Evolutionary conservation across 1,140 invertebrate genomes (phyloP).

Genomic region (Nautilus pompilius): DNA sequence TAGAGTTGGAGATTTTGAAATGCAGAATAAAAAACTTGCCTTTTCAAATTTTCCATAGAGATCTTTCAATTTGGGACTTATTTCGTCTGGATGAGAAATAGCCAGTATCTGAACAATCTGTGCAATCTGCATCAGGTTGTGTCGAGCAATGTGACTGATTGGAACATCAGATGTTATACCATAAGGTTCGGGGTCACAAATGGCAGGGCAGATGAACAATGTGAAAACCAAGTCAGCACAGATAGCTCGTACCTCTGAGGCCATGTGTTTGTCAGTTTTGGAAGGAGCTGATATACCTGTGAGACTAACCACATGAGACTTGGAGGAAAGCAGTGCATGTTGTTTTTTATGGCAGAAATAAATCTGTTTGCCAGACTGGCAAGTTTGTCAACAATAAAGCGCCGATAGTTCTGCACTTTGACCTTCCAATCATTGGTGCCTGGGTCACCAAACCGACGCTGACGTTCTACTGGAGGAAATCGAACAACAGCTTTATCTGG

Average conservation of each 20-base stretch:
- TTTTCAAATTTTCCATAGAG: constrained; percentile 75
- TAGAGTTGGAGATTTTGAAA: neutral
- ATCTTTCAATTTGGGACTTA: constrained; percentile 70
- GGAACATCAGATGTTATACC: constrained; percentile 88
- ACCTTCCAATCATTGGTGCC: constrained; percentile 68
- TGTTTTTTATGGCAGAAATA: constrained; percentile 78
- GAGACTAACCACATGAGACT: constrained; percentile 63
- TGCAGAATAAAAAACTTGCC: constrained; percentile 37
- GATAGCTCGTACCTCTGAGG: constrained; percentile 59
- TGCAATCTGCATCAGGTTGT: constrained; percentile 72
- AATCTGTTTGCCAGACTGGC: constrained; percentile 78
- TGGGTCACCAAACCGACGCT: constrained; percentile 77
- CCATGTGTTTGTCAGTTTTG: constrained; percentile 62
- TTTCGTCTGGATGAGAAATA: constrained; percentile 76
- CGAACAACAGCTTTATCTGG: constrained; percentile 79
- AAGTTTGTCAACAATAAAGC: constrained; percentile 69
- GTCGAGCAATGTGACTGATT: constrained; percentile 85
- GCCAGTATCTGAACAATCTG: constrained; percentile 91
- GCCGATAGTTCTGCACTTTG: constrained; percentile 72
- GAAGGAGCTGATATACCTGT: constrained; percentile 60
- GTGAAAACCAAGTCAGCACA: constrained; percentile 92
- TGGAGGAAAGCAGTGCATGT: constrained; percentile 88
- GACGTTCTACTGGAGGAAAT: constrained; percentile 68
- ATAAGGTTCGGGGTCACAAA: constrained; percentile 92
- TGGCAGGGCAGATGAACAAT: constrained; percentile 92